Base-by-base conservation (phyloP, 2,113 vertebrate species). In the Seriola rivoliana region DNA sequence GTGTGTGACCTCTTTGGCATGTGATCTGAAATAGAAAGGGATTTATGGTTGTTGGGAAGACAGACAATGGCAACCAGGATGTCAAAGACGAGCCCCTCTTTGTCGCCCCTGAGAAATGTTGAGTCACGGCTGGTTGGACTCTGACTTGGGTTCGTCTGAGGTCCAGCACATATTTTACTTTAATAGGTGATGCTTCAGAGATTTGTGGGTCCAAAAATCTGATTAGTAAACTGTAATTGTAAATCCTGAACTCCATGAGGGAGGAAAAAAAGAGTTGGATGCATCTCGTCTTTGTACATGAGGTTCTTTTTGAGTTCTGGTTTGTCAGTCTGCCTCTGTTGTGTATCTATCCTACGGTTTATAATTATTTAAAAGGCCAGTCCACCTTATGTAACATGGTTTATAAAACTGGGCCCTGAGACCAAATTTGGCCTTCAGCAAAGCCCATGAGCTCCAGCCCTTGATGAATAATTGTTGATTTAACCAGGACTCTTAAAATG, bases 1-100 rank as follows among this genome's bases (percentile, higher is more conserved):
- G 78, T 67, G 62, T 63, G 69, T 93, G 94, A 95, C 93, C 93
- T 89, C 83, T 87, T 86, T 91, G 94, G 94, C 93, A 94, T 94
- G 93, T 75, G 79, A 87, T 90, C 91, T 84, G 89, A 95, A 95
- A 96, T 95, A 95, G 94, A 91, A 91, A 78, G 40, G 77, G 91
- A 92, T 94, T 92, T 90, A 79, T 71, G 44, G 83, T 75, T 42
- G 69, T 54, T 65, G 63, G 82, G 89, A 75, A 78, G 80, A 87
- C 55, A 83, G 90, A 95, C 93, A 95, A 95, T 91, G 81, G 85
- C 69, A 71, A 77, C 73, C 67, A 69, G 64, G 34, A 60, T 17
- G 67, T 46, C 75, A 58, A 65, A 85, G 88, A 82, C 59, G 78
- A 89, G 80, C 81, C 88, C 79, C 82, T 71, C 23, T 77, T 29